Base-by-base conservation (phyloP, 2,113 vertebrate genomes). In the Ovibos moschatus region DNA sequence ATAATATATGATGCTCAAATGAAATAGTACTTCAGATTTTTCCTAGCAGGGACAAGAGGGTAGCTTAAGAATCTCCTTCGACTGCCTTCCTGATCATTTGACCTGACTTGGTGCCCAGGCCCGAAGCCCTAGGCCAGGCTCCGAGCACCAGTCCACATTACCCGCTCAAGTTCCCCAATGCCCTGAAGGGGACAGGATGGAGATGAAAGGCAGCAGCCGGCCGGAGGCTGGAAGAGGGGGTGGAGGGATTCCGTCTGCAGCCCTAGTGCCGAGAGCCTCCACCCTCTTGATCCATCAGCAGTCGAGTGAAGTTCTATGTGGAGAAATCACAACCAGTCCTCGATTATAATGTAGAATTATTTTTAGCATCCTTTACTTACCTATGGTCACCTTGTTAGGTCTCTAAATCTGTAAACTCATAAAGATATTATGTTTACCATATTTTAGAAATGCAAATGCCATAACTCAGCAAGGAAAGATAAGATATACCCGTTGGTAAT, bases 391-490 rank as follows among this genome's bases (percentile, higher is more conserved):
- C 45, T 74, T 64, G n/a, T 92, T 93, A 53, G 53, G 51, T 83
- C 57, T 95, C 45, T 87, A 92, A 95, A 50, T 95, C 58, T 74
- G 7, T 95, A 88, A 95, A 91, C 28, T 93, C 79, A 40, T 53
- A 43, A 88, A 83, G 47, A 36, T 57, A 28, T 30, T 40, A 16
- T 64, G 40, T 14, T 95, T 89, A 55, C 43, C n/a, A 28, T 89
- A 84, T 93, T 97, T 88, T 64, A 76, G 47, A 92, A 97, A 94
- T 97, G n/a, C 64, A 79, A 71, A 40, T 92, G 9, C 27, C 76
- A 5, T 82, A 83, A 51, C 58, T 51, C 43, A 85, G 79, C 90
- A 27, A 81, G 62, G 74, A 58, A 87, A 92, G 47, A n/a, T 17
- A 74, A 76, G 76, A 11, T 28, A n/a, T 3, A 50, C 36, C 67